Percentiles rank a stretch among this genome's conserved stretches.
phyloP scores from a whole-genome alignment of 2,797 vertebrate species.

The Toxotes lorentzi region DNA sequence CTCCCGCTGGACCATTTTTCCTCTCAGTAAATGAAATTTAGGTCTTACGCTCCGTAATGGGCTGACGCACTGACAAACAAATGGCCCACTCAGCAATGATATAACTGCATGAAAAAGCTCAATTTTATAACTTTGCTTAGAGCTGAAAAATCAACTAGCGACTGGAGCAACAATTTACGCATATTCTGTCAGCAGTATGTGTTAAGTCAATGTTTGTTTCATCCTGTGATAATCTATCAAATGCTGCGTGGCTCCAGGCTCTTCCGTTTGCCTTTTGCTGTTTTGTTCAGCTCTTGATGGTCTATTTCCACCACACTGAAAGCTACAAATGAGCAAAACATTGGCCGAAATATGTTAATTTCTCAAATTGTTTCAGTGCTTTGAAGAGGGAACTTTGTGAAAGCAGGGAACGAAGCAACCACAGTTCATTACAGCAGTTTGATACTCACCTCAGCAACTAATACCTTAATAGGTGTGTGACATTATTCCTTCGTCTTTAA shows the following conservation, averaged over 20 bases:
- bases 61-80: conserved; percentile 66
- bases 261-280: conserved; percentile 83
- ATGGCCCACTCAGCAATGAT: conserved; percentile 11
- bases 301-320: conserved; percentile 91
- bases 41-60: conserved; percentile 51
- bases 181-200: conserved; percentile 80
- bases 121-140: conserved; percentile 51
- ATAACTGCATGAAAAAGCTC: conserved; percentile 59
- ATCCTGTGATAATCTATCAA: conserved; percentile 84
- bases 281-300: conserved; percentile 91
- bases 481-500: conserved; percentile 56
- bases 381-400: conserved; percentile 70
- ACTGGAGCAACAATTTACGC: conserved; percentile 74
- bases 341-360: conserved; percentile 85
- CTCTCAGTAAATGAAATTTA: conserved; percentile 47
- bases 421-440: conserved; percentile 67
- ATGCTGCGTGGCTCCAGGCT: conserved; percentile 77
- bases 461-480: conserved; percentile 69
- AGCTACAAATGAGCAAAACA: conserved; percentile 84
- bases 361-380: conserved; percentile 78
- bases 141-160: conserved; percentile 64
- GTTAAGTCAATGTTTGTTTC: conserved; percentile 81
- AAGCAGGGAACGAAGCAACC: conserved; percentile 70
- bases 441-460: conserved; percentile 67
- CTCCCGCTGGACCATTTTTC: conserved; percentile 49